Evolutionary conservation across 2,888 invertebrate genomes (phyloP).

Genomic region (Coelinius sp.): DNA sequence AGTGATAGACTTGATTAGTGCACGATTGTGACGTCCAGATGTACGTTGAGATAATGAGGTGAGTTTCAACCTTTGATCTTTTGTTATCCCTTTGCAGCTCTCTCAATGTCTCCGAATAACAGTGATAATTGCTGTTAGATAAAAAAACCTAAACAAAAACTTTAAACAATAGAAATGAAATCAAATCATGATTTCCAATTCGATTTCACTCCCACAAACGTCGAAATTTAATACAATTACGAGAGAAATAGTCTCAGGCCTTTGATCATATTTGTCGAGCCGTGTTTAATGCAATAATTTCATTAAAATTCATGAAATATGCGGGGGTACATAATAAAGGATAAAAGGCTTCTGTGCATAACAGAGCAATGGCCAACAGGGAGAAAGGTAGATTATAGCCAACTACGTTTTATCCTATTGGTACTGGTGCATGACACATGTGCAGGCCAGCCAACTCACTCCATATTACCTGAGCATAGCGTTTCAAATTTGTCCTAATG

Average conservation of each 20-base stretch:
- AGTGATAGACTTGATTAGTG: constrained; percentile 12
- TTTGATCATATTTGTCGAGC: constrained; percentile 1
- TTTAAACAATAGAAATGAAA: no score
- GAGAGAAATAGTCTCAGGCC: neutral
- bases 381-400: neutral
- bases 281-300: constrained; percentile 10
- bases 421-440: constrained; percentile 12
- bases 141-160: no score
- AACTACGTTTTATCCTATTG: constrained; percentile 5
- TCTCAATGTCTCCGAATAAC: neutral
- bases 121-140: neutral
- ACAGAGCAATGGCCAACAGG: neutral
- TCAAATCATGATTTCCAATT: neutral
- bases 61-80: constrained; percentile 2
- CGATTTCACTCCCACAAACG: neutral
- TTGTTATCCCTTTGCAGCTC: neutral
- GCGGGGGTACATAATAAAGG: constrained; percentile 5
- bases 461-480: neutral
- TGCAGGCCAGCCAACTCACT: constrained; percentile 8
- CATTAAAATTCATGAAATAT: constrained; percentile 16
- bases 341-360: constrained; percentile 11
- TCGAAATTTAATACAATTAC: neutral
- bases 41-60: neutral
- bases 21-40: neutral
- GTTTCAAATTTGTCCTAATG: constrained; percentile 17